Evolutionary conservation across 2,888 invertebrate genomes (phyloP).

Genomic region (Caenorhabditis drosophilae): DNA sequence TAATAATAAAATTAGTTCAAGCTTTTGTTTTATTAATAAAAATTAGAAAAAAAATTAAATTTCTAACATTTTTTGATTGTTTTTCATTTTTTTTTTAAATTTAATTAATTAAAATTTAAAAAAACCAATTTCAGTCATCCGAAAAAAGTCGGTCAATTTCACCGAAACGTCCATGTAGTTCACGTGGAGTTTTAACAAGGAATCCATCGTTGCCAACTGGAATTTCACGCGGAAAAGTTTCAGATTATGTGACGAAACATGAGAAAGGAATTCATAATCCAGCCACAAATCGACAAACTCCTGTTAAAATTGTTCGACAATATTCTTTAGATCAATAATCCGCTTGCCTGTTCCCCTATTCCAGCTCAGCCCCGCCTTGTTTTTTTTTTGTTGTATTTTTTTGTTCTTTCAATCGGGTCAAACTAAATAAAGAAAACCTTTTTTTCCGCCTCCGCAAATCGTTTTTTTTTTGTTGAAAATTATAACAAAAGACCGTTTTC

Average conservation of each 20-base stretch:
- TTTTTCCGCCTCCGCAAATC: no score
- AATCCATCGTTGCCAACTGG: constrained; percentile 47
- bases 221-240: constrained; percentile 50
- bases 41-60: neutral
- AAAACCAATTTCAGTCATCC: constrained; percentile 34
- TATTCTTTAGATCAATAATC: constrained; percentile 37
- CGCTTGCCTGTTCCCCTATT: no score
- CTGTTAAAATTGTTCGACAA: constrained; percentile 46
- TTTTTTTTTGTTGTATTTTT: no score
- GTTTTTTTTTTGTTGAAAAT: no score
- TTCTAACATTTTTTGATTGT: neutral
- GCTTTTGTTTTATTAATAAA: no score
- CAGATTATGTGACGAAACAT: constrained; percentile 59
- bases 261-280: constrained; percentile 63
- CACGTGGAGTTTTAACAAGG: constrained; percentile 27
- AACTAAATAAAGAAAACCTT: no score
- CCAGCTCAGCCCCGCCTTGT: no score
- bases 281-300: constrained; percentile 41
- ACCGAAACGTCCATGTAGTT: constrained; percentile 36
- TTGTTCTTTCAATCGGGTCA: no score
- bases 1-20: no score
- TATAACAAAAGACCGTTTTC: no score
- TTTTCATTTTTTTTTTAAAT: no score
- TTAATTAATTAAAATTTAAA: no score
- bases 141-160: constrained; percentile 58